These are phyloP conservation scores for Phrixothrix hirtus DNA, from an alignment of 2,888 invertebrate species.

Conservation along the genomic window DNA sequence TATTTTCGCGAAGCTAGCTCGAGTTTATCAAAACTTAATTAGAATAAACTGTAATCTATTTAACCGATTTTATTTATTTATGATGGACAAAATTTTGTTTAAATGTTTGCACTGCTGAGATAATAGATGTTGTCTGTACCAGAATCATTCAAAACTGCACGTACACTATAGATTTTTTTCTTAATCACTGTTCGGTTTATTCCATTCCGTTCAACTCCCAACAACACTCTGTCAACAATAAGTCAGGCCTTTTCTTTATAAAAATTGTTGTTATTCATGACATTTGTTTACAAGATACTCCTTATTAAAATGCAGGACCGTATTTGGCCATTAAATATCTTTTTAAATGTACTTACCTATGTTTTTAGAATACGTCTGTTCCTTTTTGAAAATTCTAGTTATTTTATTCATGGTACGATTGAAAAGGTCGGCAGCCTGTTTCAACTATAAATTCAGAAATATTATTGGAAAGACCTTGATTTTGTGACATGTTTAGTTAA, in stretches of 20 bases:
- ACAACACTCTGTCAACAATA: conserved; percentile 16
- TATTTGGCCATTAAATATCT: conserved; percentile 4
- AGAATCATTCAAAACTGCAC: conserved; percentile 1
- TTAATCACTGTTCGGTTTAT: conserved; percentile 4
- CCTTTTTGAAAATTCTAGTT: too few relatives aligned
- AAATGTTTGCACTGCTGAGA: neutral
- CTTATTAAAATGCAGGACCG: conserved; percentile 14
- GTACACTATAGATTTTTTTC: conserved; percentile 1
- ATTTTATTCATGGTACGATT: too few relatives aligned
- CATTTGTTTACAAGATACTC: conserved; percentile 14
- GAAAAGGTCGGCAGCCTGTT: too few relatives aligned
- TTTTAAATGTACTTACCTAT: too few relatives aligned
- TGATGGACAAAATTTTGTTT: neutral
- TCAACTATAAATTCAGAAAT: too few relatives aligned
- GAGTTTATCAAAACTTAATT: too few relatives aligned
- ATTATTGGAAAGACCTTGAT: too few relatives aligned
- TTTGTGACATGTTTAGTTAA: too few relatives aligned
- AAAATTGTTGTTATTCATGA: conserved; percentile 26
- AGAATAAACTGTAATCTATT: neutral
- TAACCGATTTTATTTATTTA: neutral
- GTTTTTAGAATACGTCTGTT: too few relatives aligned
- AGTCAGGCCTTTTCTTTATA: conserved; percentile 14
- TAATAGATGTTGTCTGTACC: neutral
- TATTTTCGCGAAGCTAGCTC: neutral
- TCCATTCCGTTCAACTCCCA: conserved; percentile 6